Conservation (phyloP, 2,888 invertebrate genomes). For the Gerris lacustris region DNA sequence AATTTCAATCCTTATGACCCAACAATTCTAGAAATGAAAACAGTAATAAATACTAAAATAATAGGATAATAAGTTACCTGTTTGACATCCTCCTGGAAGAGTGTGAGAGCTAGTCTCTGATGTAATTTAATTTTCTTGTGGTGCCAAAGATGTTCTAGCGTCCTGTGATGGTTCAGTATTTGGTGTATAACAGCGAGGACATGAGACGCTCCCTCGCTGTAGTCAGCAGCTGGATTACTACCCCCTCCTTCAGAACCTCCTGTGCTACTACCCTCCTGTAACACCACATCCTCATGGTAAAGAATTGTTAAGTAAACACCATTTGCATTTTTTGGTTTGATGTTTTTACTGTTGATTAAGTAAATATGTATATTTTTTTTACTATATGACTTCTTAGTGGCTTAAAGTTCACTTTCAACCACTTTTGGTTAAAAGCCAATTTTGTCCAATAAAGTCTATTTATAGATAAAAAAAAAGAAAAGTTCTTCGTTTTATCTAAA, state of each 20-base stretch:
- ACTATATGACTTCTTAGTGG: too few species aligned
- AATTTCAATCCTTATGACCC: too few species aligned
- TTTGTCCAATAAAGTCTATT: too few species aligned
- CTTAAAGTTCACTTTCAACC: too few species aligned
- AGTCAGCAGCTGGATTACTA: conserved; percentile 84
- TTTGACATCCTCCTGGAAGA: conserved; percentile 95
- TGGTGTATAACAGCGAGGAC: conserved; percentile 93
- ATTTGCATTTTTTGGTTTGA: neutral
- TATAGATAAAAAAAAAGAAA: too few species aligned
- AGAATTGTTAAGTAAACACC: neutral
- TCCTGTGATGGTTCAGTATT: conserved; percentile 86
- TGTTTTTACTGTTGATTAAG: too few species aligned
- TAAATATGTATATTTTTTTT: too few species aligned
- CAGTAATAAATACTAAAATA: neutral
- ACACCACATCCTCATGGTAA: neutral
- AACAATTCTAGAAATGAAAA: neutral
- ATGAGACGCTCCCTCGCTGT: conserved; percentile 91
- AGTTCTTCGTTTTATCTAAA: too few species aligned
- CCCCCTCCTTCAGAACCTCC: conserved; percentile 36
- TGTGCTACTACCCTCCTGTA: neutral
- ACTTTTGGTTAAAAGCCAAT: too few species aligned
- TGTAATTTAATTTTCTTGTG: conserved; percentile 88
- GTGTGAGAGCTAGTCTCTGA: conserved; percentile 75
- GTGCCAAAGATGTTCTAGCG: conserved; percentile 89
- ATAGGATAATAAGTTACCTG: conserved; percentile 48